These are phyloP conservation scores for Drosophila busckii DNA, from an alignment of 1,140 invertebrate species.

Conservation along the genomic window DNA sequence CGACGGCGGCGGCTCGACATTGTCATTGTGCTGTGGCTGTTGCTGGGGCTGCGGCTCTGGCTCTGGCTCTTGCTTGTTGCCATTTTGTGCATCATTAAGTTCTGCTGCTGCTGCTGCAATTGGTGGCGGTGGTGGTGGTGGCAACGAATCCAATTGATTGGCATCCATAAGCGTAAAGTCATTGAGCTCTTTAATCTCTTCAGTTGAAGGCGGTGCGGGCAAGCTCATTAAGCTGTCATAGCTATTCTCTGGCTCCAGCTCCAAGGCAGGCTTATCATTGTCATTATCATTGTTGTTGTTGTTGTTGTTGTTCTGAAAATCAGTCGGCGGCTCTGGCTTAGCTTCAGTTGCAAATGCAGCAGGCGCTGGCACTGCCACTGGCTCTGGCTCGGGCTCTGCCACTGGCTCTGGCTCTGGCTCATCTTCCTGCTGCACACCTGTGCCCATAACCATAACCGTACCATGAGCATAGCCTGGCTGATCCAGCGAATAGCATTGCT, in stretches of 20 bases:
- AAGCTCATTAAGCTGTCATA: constrained; percentile 77
- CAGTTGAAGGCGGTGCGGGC: constrained; percentile 70
- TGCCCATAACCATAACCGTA: constrained; percentile 32
- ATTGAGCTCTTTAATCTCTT: constrained; percentile 74
- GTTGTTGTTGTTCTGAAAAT: too few relatives aligned
- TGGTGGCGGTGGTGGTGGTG: constrained; percentile 66
- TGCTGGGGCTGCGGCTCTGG: constrained; percentile 15
- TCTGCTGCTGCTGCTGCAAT: too few relatives aligned
- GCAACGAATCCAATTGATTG: constrained; percentile 74
- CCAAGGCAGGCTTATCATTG: not conserved
- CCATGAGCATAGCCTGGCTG: constrained; percentile 83
- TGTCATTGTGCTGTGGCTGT: constrained; percentile 18
- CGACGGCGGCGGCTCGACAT: not conserved
- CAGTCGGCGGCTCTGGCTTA: not conserved
- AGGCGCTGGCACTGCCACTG: constrained; percentile 60
- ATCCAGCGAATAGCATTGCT: constrained; percentile 86
- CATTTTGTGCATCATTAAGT: constrained; percentile 19
- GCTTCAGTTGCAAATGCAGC: constrained; percentile 79
- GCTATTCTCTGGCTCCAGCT: constrained; percentile 37
- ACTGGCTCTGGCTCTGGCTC: not conserved
- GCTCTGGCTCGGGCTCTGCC: not conserved
- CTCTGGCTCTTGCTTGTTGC: constrained; percentile 2
- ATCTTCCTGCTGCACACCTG: not conserved
- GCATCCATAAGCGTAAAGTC: constrained; percentile 63
- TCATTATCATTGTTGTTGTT: too few relatives aligned